These are phyloP conservation scores for Rhea americana DNA, from an alignment of 2,113 vertebrate species.

Conservation along the genomic window DNA sequence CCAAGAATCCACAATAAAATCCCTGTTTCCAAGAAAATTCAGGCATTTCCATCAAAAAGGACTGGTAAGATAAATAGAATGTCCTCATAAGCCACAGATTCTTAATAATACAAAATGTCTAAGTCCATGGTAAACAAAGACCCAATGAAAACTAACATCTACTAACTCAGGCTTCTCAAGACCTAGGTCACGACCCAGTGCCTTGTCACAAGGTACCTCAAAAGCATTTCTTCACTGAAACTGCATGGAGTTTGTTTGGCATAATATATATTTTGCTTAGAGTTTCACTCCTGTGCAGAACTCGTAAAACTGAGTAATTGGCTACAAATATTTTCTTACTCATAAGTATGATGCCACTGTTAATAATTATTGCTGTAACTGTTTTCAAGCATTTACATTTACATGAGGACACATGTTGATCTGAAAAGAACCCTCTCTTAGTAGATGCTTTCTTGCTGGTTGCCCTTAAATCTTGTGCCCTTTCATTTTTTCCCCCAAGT, in stretches of 20 bases:
- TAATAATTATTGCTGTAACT: neutral
- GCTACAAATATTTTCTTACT: neutral
- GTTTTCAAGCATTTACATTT: neutral
- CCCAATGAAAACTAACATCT: constrained; percentile 75
- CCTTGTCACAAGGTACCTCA: constrained; percentile 65
- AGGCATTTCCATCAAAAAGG: constrained; percentile 81
- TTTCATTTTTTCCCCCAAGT: neutral
- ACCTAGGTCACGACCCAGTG: constrained; percentile 66
- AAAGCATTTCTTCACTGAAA: constrained; percentile 57
- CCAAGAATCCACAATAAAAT: constrained; percentile 78
- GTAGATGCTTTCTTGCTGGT: neutral
- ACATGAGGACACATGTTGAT: neutral
- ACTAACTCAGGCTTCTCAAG: constrained; percentile 75
- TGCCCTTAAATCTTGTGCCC: neutral
- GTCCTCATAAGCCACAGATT: constrained; percentile 77
- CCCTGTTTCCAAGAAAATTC: constrained; percentile 79
- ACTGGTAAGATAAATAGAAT: constrained; percentile 78
- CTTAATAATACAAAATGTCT: constrained; percentile 79
- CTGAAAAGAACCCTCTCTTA: neutral
- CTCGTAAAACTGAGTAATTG: neutral
- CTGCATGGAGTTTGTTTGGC: constrained; percentile 23
- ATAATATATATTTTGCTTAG: neutral
- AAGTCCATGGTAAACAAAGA: constrained; percentile 77
- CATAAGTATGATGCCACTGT: neutral
- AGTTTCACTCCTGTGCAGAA: neutral